Conservation (phyloP, 2,113 vertebrate species). For the Myotis yumanensis region DNA sequence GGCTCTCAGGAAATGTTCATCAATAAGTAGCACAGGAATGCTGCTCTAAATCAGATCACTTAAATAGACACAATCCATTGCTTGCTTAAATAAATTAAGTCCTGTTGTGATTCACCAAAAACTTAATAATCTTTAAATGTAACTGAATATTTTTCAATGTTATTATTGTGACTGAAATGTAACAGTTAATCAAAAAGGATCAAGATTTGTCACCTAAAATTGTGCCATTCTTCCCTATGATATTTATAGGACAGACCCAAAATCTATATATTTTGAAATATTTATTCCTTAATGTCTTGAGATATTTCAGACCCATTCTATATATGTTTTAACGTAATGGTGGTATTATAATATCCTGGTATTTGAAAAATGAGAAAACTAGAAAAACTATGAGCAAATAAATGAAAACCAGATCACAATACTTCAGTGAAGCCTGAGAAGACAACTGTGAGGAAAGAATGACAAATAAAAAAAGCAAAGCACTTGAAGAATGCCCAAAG, state of each 20-base stretch:
- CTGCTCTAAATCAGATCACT: conserved; percentile 13
- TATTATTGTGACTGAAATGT: background rate
- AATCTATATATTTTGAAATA: background rate
- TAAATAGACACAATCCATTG: background rate
- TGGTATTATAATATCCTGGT: conserved; percentile 15
- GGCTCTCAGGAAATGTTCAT: background rate
- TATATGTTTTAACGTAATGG: background rate
- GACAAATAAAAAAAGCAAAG: background rate
- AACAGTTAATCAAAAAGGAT: background rate
- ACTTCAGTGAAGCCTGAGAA: conserved; percentile 25
- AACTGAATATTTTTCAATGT: background rate
- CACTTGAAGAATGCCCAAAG: conserved; percentile 20
- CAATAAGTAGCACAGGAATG: background rate
- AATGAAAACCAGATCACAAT: conserved; percentile 29
- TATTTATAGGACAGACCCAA: background rate
- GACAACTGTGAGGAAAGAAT: conserved; percentile 20
- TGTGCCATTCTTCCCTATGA: background rate
- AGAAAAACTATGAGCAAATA: conserved; percentile 1
- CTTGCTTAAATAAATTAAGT: background rate
- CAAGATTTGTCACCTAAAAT: background rate
- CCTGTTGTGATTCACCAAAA: background rate
- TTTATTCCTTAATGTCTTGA: background rate
- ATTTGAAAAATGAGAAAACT: conserved; percentile 49
- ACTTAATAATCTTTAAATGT: conserved; percentile 24
- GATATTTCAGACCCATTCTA: background rate